Evolutionary conservation across 2,113 vertebrate species (phyloP).

Genomic region (Zosterops lateralis): DNA sequence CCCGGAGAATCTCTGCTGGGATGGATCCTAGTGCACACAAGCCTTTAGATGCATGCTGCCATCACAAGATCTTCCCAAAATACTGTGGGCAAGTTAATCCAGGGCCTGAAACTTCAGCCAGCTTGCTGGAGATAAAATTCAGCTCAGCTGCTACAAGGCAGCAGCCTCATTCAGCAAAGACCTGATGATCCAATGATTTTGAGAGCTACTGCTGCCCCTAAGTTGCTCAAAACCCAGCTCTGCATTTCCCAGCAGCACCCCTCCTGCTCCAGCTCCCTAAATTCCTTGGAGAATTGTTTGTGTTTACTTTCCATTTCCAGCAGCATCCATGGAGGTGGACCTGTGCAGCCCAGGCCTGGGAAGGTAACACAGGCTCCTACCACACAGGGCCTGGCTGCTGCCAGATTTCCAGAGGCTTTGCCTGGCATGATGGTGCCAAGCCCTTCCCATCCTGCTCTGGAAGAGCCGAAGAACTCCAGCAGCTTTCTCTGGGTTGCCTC

Average conservation of each 20-base stretch:
- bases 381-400: accelerated
- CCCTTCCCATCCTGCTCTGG: neutral
- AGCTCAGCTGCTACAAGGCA: neutral
- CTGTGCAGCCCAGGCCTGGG: neutral
- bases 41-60: accelerated
- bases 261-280: neutral
- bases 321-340: neutral
- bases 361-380: neutral
- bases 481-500: neutral
- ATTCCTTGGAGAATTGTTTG: neutral
- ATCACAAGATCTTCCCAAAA: neutral
- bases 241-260: accelerated
- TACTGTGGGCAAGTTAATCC: neutral
- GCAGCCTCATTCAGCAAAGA: neutral
- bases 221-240: neutral
- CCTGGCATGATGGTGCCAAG: neutral
- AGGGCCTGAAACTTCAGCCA: neutral
- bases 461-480: neutral
- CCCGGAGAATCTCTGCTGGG: too few species aligned
- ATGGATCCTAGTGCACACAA: neutral
- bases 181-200: accelerated
- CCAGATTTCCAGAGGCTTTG: neutral
- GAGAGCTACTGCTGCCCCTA: neutral
- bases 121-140: neutral
- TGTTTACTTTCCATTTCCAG: neutral